A percentile compares a stretch with the other conserved stretches of the same genome.
phyloP scores from a whole-genome alignment of 1,140 invertebrate species.

The Drosophila virilis region DNA sequence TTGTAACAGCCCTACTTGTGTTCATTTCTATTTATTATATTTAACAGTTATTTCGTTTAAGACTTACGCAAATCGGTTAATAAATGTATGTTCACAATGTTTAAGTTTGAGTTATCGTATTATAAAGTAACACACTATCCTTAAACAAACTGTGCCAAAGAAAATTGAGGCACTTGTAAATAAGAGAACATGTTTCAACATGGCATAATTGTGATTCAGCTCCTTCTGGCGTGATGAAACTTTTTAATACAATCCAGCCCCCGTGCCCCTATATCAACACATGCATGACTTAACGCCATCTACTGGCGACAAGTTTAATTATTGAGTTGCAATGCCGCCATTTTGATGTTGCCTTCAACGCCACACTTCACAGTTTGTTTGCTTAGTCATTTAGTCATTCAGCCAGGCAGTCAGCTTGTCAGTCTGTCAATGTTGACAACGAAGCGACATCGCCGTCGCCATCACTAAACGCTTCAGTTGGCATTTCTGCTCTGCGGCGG shows the following conservation, averaged over 20 bases:
- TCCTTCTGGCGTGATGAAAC: constrained; percentile 24
- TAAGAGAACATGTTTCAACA: background rate
- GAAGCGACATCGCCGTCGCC: constrained; percentile 19
- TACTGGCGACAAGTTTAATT: constrained; percentile 69
- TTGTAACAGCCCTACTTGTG: no score
- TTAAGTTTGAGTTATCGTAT: no score
- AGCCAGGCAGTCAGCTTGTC: constrained; percentile 31
- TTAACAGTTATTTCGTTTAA: no score
- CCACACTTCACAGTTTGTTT: constrained; percentile 58
- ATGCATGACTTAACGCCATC: constrained; percentile 26
- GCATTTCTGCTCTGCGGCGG: constrained; percentile 30
- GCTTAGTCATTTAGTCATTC: constrained; percentile 71
- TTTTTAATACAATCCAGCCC: constrained; percentile 12
- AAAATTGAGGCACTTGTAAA: constrained; percentile 10
- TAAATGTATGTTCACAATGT: no score
- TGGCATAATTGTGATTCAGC: constrained; percentile 21
- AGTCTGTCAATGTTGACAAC: constrained; percentile 68
- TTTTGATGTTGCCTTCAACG: constrained; percentile 20
- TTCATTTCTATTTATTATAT: no score
- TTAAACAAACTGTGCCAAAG: constrained; percentile 11
- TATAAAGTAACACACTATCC: background rate
- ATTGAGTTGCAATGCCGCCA: constrained; percentile 45
- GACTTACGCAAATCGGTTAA: no score
- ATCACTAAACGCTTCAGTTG: constrained; percentile 64
- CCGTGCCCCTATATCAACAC: background rate